Evolutionary conservation across 2,113 vertebrate genomes (phyloP), one percentile per base, ranked within the genome.

Genomic region (Hyaena hyaena): DNA sequence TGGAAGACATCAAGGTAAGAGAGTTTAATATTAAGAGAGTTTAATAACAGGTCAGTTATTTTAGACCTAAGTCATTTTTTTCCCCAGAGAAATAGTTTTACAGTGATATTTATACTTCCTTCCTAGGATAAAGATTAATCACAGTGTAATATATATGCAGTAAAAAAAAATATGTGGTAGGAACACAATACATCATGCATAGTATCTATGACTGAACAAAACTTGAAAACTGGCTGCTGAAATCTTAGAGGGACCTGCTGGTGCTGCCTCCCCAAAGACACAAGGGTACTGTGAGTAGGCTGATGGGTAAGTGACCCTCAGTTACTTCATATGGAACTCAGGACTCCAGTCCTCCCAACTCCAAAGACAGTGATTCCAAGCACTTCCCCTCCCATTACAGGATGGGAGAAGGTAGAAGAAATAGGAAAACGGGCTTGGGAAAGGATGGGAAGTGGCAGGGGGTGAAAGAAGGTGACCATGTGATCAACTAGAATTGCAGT

Each of bases 41-140:
- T 89, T 94, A 96, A 94, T 94, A 71, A 87, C 71, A 45, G 86
- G 71, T 53, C 61, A 88, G 79, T 50, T 88, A 93, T 84, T 95
- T 93, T 81, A 48, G 43, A 66, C 10, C 26, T 58, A 63, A 91
- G 88, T 35, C 28, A 76, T 15, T 53, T 45, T 45, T 26, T n/a
- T 7, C 7, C 24, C 43, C 26, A 58, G 4, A 94, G 80, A 85
- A 63, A 85, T 48, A 45, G 53, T 91, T 11, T 61, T 88, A 71
- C 14, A 58, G 31, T 79, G 39, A 88, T 73, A 39, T 28, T 86
- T 97, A 35, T 71, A 76, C n/a, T 81, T 5, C 50, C 35, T 16
- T 26, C 43, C 74, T 77, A 31, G 26, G 26, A 77, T 77, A 77
- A 7, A 43, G 35, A 88, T 90, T 63, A 83, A 58, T 4, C 33